Conservation (phyloP, 2,797 vertebrate species). For the Amazona finschi region DNA sequence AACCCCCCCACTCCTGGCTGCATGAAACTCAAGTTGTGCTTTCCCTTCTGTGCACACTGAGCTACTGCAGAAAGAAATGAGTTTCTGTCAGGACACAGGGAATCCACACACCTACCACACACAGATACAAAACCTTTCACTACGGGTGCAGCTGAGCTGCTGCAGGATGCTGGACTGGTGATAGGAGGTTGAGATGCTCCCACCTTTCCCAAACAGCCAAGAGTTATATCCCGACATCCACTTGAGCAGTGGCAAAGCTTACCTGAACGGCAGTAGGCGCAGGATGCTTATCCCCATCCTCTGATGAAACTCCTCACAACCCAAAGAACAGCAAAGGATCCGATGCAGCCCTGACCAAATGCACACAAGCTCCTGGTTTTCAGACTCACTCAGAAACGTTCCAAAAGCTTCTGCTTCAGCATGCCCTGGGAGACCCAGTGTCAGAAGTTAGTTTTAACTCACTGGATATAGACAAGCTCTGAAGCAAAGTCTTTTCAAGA, state of each 20-base stretch:
- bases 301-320: rapidly evolving
- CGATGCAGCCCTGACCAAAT: neutral
- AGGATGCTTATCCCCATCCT: neutral
- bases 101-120: neutral
- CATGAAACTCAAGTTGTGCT: neutral
- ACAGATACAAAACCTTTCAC: rapidly evolving
- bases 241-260: neutral
- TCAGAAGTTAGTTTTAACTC: neutral
- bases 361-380: neutral
- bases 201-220: rapidly evolving
- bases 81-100: neutral
- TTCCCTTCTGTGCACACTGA: neutral
- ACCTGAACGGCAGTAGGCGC: neutral
- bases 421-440: rapidly evolving
- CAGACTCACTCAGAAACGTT: neutral
- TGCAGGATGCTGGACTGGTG: rapidly evolving
- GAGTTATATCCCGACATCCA: neutral
- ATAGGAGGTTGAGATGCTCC: neutral
- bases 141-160: neutral
- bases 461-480: neutral
- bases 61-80: rapidly evolving
- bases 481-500: neutral
- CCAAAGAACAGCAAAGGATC: neutral
- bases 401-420: neutral
- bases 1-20: neutral